Evolutionary conservation across 2,797 vertebrate species (phyloP).

Genomic region (Halcyon badia): DNA sequence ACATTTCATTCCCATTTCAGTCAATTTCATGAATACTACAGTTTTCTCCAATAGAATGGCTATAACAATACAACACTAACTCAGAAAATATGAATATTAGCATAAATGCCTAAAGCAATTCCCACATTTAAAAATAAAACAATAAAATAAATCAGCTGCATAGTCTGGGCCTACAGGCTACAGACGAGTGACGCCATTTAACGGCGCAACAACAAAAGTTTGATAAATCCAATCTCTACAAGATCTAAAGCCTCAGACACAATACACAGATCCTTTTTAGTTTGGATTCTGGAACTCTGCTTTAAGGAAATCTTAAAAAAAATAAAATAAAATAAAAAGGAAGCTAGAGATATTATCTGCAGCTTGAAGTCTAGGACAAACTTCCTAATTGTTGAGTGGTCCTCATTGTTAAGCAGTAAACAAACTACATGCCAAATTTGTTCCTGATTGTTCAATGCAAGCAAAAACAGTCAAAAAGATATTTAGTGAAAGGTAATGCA

Average conservation of each 20-base stretch:
- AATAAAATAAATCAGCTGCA: slow-evolving; percentile 56
- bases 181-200: slow-evolving; percentile 55
- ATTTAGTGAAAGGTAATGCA: slow-evolving; percentile 44
- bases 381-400: slow-evolving; percentile 49
- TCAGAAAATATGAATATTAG: slow-evolving; percentile 60
- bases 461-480: slow-evolving; percentile 33
- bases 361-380: slow-evolving; percentile 38
- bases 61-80: slow-evolving; percentile 56
- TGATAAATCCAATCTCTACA: slow-evolving; percentile 57
- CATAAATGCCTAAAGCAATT: slow-evolving; percentile 37
- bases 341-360: slow-evolving; percentile 60
- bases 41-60: slow-evolving; percentile 42
- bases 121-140: slow-evolving; percentile 68
- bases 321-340: slow-evolving; percentile 26
- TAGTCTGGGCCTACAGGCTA: slow-evolving; percentile 53
- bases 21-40: slow-evolving; percentile 12
- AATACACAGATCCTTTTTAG: slow-evolving; percentile 29
- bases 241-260: slow-evolving; percentile 59
- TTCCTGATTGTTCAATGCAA: slow-evolving; percentile 58
- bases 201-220: slow-evolving; percentile 60
- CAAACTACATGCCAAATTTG: slow-evolving; percentile 60
- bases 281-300: slow-evolving; percentile 20
- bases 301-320: slow-evolving; percentile 33
- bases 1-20: not conserved
- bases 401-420: slow-evolving; percentile 61